phyloP scores from a whole-genome alignment of 2,888 invertebrate species.

The Perithous albicinctus region DNA sequence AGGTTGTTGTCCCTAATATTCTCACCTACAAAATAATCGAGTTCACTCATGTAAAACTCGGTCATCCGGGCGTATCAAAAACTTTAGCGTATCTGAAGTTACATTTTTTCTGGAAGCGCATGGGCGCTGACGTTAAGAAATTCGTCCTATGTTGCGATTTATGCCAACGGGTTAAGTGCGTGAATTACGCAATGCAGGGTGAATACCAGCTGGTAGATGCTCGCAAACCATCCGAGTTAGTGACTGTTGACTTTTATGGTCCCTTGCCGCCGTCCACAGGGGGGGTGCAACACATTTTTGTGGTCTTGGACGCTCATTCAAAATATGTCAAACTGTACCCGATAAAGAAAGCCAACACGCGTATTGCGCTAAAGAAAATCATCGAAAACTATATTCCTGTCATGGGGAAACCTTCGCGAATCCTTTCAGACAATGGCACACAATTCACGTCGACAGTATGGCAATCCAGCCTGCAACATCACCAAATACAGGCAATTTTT shows the following conservation, averaged over 20 bases:
- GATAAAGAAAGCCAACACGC: not conserved
- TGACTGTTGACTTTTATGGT: slow-evolving; percentile 51
- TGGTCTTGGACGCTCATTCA: slow-evolving; percentile 32
- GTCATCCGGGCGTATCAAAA: slow-evolving; percentile 47
- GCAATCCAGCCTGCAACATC: not conserved
- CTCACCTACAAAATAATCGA: not conserved
- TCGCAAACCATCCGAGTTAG: too few species aligned
- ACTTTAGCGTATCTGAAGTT: slow-evolving; percentile 13
- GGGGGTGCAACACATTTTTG: slow-evolving; percentile 46
- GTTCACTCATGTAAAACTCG: slow-evolving; percentile 34
- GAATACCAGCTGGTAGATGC: slow-evolving; percentile 35
- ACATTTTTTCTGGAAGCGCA: slow-evolving; percentile 35
- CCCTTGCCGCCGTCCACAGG: slow-evolving; percentile 20
- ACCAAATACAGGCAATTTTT: not conserved
- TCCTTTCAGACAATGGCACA: not conserved
- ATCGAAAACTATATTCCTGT: slow-evolving; percentile 5
- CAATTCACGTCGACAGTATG: not conserved
- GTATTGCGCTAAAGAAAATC: not conserved
- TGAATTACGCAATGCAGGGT: slow-evolving; percentile 18
- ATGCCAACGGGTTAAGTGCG: slow-evolving; percentile 43
- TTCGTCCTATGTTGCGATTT: slow-evolving; percentile 41
- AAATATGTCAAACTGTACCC: slow-evolving; percentile 36
- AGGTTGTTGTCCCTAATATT: not conserved
- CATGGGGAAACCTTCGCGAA: not conserved
- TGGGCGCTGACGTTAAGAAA: slow-evolving; percentile 16